A percentile compares a stretch with the other conserved stretches of the same genome.
These are phyloP conservation scores for Drosophila prolongata DNA, from an alignment of 2,888 invertebrate species.

Conservation along the genomic window DNA sequence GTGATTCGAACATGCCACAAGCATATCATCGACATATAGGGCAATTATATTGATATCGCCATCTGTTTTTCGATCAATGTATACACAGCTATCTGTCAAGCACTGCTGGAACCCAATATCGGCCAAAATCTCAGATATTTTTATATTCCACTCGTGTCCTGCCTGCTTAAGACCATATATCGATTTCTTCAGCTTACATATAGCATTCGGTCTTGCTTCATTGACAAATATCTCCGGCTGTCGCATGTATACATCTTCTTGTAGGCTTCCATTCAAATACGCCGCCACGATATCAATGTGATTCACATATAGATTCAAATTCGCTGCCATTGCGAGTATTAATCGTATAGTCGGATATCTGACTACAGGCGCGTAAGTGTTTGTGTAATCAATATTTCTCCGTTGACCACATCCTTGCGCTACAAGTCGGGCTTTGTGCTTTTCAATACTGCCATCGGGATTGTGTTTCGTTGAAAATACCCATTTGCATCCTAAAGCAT, in stretches of 20 bases:
- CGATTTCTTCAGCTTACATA: slow-evolving; percentile 1
- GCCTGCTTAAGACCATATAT: not conserved
- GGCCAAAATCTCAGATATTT: not conserved
- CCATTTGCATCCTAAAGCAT: slow-evolving; percentile 1
- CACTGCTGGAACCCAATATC: slow-evolving; percentile 4
- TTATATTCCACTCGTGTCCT: not conserved
- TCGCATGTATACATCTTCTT: slow-evolving; percentile 5
- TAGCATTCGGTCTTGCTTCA: not conserved
- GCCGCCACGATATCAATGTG: slow-evolving; percentile 3
- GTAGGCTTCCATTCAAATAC: not conserved
- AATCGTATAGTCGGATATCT: not conserved
- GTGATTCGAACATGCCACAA: not conserved
- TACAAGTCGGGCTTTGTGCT: not conserved
- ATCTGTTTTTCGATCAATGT: too few species aligned
- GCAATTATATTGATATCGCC: slow-evolving; percentile 4
- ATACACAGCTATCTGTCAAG: not conserved
- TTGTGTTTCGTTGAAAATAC: not conserved
- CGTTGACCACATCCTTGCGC: not conserved
- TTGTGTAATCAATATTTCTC: not conserved
- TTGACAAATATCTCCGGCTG: slow-evolving; percentile 1
- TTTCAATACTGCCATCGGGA: not conserved
- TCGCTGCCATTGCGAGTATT: not conserved
- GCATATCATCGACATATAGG: too few species aligned
- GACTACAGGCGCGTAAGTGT: not conserved
- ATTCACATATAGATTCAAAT: not conserved